Evolutionary conservation across 1,140 invertebrate species (phyloP).

Genomic region (Nomia melanderi): DNA sequence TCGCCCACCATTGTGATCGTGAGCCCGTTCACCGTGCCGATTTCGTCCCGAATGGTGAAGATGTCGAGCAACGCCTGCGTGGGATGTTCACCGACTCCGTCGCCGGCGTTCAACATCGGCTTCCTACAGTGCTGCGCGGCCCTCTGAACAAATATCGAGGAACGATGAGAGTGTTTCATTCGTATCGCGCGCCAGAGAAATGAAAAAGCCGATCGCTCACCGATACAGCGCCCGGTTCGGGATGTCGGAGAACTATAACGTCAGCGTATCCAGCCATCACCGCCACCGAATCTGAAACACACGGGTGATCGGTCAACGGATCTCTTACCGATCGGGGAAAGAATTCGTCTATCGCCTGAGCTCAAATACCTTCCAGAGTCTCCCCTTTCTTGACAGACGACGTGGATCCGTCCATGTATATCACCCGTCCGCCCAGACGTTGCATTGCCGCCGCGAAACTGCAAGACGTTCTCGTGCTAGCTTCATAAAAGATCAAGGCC

Average conservation of each 20-base stretch:
- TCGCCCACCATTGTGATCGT: slow-evolving; percentile 97
- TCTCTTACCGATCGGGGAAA: neutral
- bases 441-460: slow-evolving; percentile 98
- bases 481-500: slow-evolving; percentile 98
- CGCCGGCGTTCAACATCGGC: slow-evolving; percentile 98
- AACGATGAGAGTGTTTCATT: neutral
- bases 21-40: slow-evolving; percentile 98
- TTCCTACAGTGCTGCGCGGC: slow-evolving; percentile 91
- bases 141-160: slow-evolving; percentile 80
- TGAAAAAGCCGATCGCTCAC: slow-evolving; percentile 82
- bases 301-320: neutral
- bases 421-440: slow-evolving; percentile 94
- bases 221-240: slow-evolving; percentile 93
- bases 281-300: slow-evolving; percentile 86
- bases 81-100: slow-evolving; percentile 99
- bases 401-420: slow-evolving; percentile 92
- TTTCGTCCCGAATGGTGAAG: slow-evolving; percentile 99
- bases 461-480: slow-evolving; percentile 96
- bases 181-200: too few species aligned
- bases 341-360: too few species aligned
- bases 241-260: slow-evolving; percentile 96
- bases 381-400: slow-evolving; percentile 99
- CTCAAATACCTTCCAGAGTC: slow-evolving; percentile 94
- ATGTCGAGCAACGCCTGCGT: slow-evolving; percentile 98
- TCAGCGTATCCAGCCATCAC: slow-evolving; percentile 95